Conservation (phyloP, 2,113 vertebrate species). For the Oryzias woworae region DNA sequence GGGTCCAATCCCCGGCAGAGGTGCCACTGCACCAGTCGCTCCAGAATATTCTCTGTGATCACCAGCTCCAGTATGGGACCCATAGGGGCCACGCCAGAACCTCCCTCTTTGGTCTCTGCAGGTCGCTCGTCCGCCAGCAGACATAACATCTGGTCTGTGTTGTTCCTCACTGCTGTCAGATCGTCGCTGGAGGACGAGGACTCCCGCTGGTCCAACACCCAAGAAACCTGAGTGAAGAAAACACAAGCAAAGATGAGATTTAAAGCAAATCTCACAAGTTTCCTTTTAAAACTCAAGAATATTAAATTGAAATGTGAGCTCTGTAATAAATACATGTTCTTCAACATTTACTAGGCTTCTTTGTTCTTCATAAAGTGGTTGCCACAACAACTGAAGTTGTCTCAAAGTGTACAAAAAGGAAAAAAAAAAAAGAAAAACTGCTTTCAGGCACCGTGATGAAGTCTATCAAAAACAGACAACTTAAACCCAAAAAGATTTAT, state of each 20-base stretch:
- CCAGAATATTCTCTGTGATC: slow-evolving; percentile 85
- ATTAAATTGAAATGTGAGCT: not conserved
- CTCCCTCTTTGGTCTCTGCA: slow-evolving; percentile 45
- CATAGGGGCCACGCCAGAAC: slow-evolving; percentile 26
- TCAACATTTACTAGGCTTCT: too few relatives aligned
- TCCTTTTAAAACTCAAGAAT: not conserved
- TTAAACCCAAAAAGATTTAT: too few relatives aligned
- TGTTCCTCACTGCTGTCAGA: slow-evolving; percentile 90
- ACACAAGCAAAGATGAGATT: not conserved
- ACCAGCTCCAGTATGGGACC: slow-evolving; percentile 91
- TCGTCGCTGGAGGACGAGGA: slow-evolving; percentile 83
- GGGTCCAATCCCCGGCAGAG: slow-evolving; percentile 82
- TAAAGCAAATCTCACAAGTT: not conserved
- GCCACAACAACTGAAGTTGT: too few relatives aligned
- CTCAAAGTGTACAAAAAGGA: too few relatives aligned
- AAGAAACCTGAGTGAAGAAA: slow-evolving; percentile 77
- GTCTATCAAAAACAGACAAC: too few relatives aligned
- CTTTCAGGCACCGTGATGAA: too few relatives aligned
- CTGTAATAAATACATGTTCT: too few relatives aligned
- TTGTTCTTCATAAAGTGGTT: too few relatives aligned
- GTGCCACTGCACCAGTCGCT: slow-evolving; percentile 87
- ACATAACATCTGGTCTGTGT: slow-evolving; percentile 95
- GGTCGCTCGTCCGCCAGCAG: slow-evolving; percentile 90
- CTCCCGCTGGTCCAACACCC: slow-evolving; percentile 85
- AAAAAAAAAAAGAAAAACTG: too few relatives aligned